Evolutionary conservation across 2,888 invertebrate genomes (phyloP).

Genomic region (Polymixis lichenea): DNA sequence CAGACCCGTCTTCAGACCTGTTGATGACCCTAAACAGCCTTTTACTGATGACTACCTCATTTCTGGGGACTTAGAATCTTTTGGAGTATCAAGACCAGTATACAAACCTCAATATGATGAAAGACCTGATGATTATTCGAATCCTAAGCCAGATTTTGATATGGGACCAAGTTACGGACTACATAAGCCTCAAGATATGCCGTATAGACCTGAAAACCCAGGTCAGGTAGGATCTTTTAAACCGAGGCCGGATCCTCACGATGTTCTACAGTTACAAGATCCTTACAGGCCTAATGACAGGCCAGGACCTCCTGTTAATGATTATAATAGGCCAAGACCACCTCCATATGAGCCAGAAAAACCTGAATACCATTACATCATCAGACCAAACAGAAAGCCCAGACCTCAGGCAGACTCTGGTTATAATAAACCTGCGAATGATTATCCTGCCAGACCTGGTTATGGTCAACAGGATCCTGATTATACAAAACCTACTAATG

Average conservation of each 20-base stretch:
- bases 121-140: slow-evolving; percentile 81
- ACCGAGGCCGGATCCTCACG: slow-evolving; percentile 74
- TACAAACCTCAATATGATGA: slow-evolving; percentile 71
- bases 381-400: slow-evolving; percentile 82
- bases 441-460: slow-evolving; percentile 48
- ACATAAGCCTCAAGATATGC: slow-evolving; percentile 81
- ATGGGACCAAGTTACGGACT: slow-evolving; percentile 81
- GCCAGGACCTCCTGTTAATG: slow-evolving; percentile 68
- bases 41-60: slow-evolving; percentile 75
- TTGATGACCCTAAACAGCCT: slow-evolving; percentile 78
- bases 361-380: slow-evolving; percentile 82
- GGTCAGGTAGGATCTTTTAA: slow-evolving; percentile 50
- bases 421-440: slow-evolving; percentile 59
- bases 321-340: slow-evolving; percentile 64
- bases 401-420: slow-evolving; percentile 64
- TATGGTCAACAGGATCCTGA: slow-evolving; percentile 50
- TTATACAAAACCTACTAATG: slow-evolving; percentile 57
- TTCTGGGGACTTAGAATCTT: slow-evolving; percentile 70
- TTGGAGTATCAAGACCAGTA: slow-evolving; percentile 68
- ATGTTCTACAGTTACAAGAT: slow-evolving; percentile 79
- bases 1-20: slow-evolving; percentile 83
- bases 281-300: slow-evolving; percentile 60
- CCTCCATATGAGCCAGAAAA: slow-evolving; percentile 74
- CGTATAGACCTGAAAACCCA: slow-evolving; percentile 75
- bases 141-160: slow-evolving; percentile 77